phyloP scores from a whole-genome alignment of 2,888 invertebrate species.

The Drosophila nr. perissopoda region DNA sequence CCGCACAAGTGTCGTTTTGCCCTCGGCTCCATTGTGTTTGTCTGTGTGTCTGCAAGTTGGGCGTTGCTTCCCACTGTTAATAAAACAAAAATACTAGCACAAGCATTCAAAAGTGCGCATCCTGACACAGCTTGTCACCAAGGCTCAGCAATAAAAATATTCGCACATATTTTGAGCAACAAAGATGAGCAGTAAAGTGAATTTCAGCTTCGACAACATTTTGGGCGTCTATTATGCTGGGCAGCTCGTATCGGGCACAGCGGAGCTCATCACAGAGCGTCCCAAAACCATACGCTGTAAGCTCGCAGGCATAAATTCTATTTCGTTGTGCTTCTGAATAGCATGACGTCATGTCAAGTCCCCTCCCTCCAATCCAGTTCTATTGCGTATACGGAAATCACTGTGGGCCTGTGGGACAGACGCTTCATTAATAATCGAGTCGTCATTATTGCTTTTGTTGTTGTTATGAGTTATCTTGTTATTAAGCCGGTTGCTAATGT shows the following conservation, averaged over 20 bases:
- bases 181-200: constrained; percentile 83
- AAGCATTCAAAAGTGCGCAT: constrained; percentile 23
- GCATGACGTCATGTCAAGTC: constrained; percentile 66
- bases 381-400: constrained; percentile 52
- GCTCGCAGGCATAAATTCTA: constrained; percentile 34
- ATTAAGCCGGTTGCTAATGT: constrained; percentile 50
- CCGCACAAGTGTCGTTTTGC: constrained; percentile 17
- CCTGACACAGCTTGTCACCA: constrained; percentile 46
- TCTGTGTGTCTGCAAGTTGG: constrained; percentile 3
- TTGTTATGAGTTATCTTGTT: constrained; percentile 33
- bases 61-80: constrained; percentile 31
- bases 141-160: constrained; percentile 10
- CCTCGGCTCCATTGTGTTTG: constrained; percentile 2
- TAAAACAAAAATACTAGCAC: constrained; percentile 22
- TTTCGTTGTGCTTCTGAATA: constrained; percentile 14
- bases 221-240: constrained; percentile 84
- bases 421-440: constrained; percentile 48
- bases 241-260: constrained; percentile 82
- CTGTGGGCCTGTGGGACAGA: constrained; percentile 13
- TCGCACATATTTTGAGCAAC: background rate
- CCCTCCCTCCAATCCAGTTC: constrained; percentile 41
- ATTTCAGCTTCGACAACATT: constrained; percentile 82
- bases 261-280: constrained; percentile 82
- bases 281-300: constrained; percentile 84
- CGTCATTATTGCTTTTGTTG: constrained; percentile 48